A percentile compares a stretch with the other conserved stretches of the same genome.
Evolutionary conservation across 2,113 vertebrate genomes (phyloP).

Genomic region (Malurus alboscapulatus): DNA sequence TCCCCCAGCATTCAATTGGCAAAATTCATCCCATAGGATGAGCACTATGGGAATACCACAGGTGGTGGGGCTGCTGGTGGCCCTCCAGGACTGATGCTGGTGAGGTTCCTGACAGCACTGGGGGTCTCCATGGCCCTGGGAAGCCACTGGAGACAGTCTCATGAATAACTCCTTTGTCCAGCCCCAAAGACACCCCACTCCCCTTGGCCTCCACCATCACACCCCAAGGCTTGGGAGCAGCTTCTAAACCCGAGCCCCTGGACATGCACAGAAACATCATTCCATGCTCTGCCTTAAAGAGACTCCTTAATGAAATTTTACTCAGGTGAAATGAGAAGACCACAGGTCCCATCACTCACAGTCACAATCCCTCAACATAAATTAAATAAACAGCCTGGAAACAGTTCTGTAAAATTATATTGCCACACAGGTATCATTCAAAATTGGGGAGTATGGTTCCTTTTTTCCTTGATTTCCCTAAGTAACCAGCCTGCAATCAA

Average conservation of each 20-base stretch:
- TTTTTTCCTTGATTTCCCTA: neutral
- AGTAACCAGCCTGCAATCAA: neutral
- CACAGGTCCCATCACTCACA: neutral
- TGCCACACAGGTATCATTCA: constrained; percentile 23
- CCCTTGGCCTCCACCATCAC: neutral
- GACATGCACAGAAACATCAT: neutral
- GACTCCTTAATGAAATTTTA: neutral
- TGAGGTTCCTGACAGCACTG: neutral
- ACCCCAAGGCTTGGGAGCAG: neutral
- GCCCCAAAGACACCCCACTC: neutral
- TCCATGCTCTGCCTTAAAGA: neutral
- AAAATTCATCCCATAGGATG: neutral
- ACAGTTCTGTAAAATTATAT: neutral
- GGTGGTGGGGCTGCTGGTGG: neutral
- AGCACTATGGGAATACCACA: neutral
- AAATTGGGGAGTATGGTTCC: neutral
- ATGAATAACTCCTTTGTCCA: neutral
- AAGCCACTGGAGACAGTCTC: neutral
- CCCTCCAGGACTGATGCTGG: neutral
- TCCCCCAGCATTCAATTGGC: no score
- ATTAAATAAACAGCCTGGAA: constrained; percentile 29
- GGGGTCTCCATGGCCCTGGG: neutral
- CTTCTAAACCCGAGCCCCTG: neutral
- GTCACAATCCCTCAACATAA: constrained; percentile 8
- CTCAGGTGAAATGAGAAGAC: constrained; percentile 27